phyloP scores from a whole-genome alignment of 2,797 vertebrate species.

The Gymnothorax reevesii region DNA sequence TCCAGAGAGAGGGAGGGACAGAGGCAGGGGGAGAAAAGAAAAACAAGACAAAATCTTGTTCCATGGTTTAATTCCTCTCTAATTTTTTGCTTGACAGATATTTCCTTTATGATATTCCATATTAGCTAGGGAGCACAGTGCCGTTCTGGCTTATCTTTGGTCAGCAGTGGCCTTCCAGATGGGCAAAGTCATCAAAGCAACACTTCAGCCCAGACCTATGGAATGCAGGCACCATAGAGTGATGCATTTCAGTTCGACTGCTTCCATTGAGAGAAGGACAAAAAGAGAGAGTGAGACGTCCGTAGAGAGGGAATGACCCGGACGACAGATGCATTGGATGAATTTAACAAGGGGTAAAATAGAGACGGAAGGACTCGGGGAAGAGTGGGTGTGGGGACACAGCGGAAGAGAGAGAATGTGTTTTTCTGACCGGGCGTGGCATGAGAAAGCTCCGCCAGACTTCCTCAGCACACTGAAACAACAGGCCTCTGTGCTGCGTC shows the following conservation, averaged over 20 bases:
- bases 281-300: not conserved
- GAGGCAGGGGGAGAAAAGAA: not conserved
- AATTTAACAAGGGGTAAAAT: not conserved
- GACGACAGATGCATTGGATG: not conserved
- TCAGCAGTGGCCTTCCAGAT: not conserved
- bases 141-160: not conserved
- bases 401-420: not conserved
- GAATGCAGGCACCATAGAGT: not conserved
- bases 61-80: not conserved
- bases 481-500: slow-evolving; percentile 65
- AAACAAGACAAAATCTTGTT: not conserved
- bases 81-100: not conserved
- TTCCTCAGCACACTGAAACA: slow-evolving; percentile 54
- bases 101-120: slow-evolving; percentile 4
- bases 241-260: slow-evolving; percentile 11
- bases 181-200: not conserved
- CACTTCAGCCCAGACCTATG: not conserved
- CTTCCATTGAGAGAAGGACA: not conserved
- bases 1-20: not conserved
- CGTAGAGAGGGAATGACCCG: not conserved
- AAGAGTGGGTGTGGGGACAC: not conserved
- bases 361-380: not conserved
- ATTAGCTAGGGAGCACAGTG: slow-evolving; percentile 14
- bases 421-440: slow-evolving; percentile 22
- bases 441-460: slow-evolving; percentile 52